Conservation (phyloP, 2,113 vertebrate genomes). For the Mesembrinibis cayennensis region DNA sequence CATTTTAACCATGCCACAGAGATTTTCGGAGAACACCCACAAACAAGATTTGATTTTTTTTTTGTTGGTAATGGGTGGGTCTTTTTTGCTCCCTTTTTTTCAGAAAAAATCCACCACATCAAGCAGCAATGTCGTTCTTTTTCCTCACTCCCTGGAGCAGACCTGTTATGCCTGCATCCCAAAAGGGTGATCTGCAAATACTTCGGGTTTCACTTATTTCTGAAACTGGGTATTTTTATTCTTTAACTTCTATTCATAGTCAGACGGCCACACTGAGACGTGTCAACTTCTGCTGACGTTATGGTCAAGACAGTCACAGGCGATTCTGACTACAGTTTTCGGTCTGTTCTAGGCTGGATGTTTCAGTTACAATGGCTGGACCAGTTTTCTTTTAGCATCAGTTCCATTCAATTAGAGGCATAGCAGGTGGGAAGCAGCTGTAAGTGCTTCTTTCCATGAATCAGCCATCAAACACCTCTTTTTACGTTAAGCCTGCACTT, state of each 20-base stretch:
- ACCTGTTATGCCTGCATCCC: background rate
- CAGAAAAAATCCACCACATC: background rate
- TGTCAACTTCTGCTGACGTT: background rate
- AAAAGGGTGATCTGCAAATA: background rate
- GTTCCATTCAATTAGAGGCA: background rate
- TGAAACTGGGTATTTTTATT: background rate
- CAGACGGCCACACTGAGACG: background rate
- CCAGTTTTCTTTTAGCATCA: background rate
- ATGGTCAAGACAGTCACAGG: background rate
- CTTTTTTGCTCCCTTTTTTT: background rate
- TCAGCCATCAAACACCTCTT: background rate
- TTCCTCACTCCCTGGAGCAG: conserved; percentile 8
- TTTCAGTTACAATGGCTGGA: background rate
- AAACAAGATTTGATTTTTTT: background rate
- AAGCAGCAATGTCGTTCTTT: conserved; percentile 20
- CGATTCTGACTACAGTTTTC: background rate
- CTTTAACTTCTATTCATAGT: background rate
- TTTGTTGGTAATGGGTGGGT: background rate
- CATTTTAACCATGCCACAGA: conserved; percentile 52
- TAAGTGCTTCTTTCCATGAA: background rate
- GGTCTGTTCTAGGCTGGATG: background rate
- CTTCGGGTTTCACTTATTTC: background rate
- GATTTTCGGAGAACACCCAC: conserved; percentile 31
- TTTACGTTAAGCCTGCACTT: background rate
- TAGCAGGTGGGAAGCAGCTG: background rate